phyloP scores from a whole-genome alignment of 2,888 invertebrate species.

The Busseola fusca region DNA sequence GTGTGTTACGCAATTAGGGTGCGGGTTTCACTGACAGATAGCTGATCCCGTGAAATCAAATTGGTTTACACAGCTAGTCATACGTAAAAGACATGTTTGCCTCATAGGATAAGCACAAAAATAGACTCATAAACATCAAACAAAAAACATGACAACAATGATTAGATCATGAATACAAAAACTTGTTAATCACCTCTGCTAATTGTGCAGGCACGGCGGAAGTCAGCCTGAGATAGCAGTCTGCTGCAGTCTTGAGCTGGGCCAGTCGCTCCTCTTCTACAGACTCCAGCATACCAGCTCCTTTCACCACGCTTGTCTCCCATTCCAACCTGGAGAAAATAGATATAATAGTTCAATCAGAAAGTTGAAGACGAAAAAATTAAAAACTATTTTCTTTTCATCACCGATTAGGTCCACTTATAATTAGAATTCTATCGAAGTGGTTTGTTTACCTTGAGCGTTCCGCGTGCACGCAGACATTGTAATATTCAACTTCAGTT shows the following conservation, averaged over 20 bases:
- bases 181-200: slow-evolving; percentile 88
- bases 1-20: too few species aligned
- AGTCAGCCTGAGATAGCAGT: slow-evolving; percentile 90
- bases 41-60: not conserved
- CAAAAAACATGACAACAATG: slow-evolving; percentile 5
- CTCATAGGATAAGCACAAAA: slow-evolving; percentile 4
- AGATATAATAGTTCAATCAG: not conserved
- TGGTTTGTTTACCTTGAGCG: slow-evolving; percentile 91
- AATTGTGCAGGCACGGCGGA: slow-evolving; percentile 94
- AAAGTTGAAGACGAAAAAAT: not conserved
- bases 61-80: not conserved
- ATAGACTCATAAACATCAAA: slow-evolving; percentile 3
- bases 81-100: not conserved
- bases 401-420: not conserved
- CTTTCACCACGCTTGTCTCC: slow-evolving; percentile 96
- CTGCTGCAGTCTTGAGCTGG: slow-evolving; percentile 92
- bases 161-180: slow-evolving; percentile 25
- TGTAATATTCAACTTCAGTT: slow-evolving; percentile 97
- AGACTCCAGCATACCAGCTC: slow-evolving; percentile 95
- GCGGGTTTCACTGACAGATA: too few species aligned
- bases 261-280: slow-evolving; percentile 96
- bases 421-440: not conserved
- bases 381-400: slow-evolving; percentile 1
- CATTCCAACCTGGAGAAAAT: slow-evolving; percentile 92
- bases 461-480: slow-evolving; percentile 96